Conservation (phyloP, 2,888 invertebrate species). For the Apamea crenata region DNA sequence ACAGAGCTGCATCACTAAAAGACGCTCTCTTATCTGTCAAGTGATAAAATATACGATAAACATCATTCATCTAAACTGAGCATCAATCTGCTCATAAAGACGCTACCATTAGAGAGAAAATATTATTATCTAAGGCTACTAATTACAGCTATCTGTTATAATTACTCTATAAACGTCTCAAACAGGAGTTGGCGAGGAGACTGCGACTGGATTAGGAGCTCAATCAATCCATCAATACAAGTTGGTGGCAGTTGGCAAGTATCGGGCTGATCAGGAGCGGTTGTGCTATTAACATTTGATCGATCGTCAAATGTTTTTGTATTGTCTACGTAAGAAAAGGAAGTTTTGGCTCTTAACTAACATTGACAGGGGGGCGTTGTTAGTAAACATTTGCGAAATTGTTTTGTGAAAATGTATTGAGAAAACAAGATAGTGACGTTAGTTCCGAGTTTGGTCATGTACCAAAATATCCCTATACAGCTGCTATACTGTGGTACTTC, state of each 20-base stretch:
- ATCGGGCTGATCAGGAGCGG: conserved; percentile 32
- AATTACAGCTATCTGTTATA: conserved; percentile 49
- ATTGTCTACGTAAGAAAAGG: neutral
- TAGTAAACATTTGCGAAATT: neutral
- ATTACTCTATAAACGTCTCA: conserved; percentile 47
- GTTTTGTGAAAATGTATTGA: neutral
- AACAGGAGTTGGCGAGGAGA: conserved; percentile 47
- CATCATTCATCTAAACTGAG: conserved; percentile 20
- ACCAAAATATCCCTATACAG: neutral
- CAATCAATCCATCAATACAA: conserved; percentile 63
- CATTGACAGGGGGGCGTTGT: neutral
- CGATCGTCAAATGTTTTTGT: conserved; percentile 27
- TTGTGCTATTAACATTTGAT: conserved; percentile 39
- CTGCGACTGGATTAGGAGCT: conserved; percentile 45
- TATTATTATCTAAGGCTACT: conserved; percentile 12
- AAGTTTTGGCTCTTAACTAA: neutral
- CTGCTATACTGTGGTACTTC: neutral
- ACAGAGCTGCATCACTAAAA: neutral
- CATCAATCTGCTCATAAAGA: conserved; percentile 24
- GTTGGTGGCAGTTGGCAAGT: conserved; percentile 51
- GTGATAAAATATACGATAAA: neutral
- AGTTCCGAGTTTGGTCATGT: neutral
- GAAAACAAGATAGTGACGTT: neutral
- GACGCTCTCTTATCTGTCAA: neutral
- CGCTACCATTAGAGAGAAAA: neutral